Evolutionary conservation across 2,888 invertebrate genomes (phyloP), one percentile per base, ranked within the genome.

Genomic region (Elegia similella): DNA sequence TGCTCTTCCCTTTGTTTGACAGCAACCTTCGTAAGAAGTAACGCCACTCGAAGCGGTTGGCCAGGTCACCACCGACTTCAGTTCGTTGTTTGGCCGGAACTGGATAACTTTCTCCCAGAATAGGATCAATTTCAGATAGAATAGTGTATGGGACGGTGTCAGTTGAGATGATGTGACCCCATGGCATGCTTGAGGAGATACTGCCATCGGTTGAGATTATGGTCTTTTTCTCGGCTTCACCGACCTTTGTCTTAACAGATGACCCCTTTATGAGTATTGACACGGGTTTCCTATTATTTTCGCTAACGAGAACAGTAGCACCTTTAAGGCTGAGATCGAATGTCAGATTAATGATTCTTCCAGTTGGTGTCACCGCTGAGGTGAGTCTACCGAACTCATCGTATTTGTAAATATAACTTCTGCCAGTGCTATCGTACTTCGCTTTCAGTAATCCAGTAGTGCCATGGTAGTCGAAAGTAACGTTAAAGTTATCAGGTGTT

Each of bases 31-130:
- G 92, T 59, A 98, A 92, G 89, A 98, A 98, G 86, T 98, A 98
- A 43, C 98, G 93, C 98, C 98, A 99, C 86, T 99, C 98, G 73
- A 98, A 97, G 63, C 98, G 93, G 75, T 98, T 98, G 0, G 97
- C 97, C 56, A 98, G 82, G 75, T 98, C 98, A 0, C 97, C 97
- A 23, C 97, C 96, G 13, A 98, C 95, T 89, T 97, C 97, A 0
- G 96, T 97, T 59, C 95, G 94, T 79, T 98, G 97, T 75, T 97
- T 97, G 0, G 97, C 96, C 0, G 98, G 97, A 0, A 98, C 97
- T 0, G 97, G 98, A 75, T 97, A 97, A 71, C 96, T 97, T 83
- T 98, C 97, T 0, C 96, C 96, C n/a, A 98, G 82, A 1, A 97
- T 92, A 0, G 97, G 96, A 75, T 97, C 96, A 44, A 96, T 95